Conservation (phyloP, 2,888 invertebrate species). For the Drosophila helvetica region DNA sequence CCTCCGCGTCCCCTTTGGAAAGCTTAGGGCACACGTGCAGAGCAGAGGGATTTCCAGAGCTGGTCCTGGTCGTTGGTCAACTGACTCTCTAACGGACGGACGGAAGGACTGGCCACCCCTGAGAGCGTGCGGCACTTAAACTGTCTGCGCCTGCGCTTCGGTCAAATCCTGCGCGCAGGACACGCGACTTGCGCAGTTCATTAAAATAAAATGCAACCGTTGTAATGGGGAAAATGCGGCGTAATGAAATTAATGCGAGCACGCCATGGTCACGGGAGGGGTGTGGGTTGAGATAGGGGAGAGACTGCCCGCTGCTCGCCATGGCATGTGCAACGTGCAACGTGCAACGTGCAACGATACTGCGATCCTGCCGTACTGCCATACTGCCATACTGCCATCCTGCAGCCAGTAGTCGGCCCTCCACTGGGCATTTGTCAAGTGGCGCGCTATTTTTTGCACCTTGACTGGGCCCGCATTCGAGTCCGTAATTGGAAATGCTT, state of each 20-base stretch:
- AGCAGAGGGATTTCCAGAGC: conserved; percentile 8
- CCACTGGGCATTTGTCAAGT: conserved; percentile 58
- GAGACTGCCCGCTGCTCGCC: conserved; percentile 66
- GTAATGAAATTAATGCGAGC: conserved; percentile 76
- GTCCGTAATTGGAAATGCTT: conserved; percentile 70
- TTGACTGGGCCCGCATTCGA: conserved; percentile 60
- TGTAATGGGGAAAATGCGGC: conserved; percentile 70
- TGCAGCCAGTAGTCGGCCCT: conserved; percentile 32
- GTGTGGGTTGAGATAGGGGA: conserved; percentile 32
- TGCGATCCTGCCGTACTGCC: not conserved
- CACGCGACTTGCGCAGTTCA: conserved; percentile 54
- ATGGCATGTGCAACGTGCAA: conserved; percentile 53
- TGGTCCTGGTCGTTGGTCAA: conserved; percentile 22
- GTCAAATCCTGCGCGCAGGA: conserved; percentile 56
- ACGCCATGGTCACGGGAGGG: conserved; percentile 45
- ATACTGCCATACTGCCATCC: not conserved
- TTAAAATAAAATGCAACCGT: conserved; percentile 65
- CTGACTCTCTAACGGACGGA: conserved; percentile 9
- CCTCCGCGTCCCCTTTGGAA: not conserved
- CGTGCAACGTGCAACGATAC: not conserved
- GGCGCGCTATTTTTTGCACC: conserved; percentile 74
- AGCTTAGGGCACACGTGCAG: not conserved
- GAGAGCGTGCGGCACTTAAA: conserved; percentile 61
- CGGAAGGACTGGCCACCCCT: conserved; percentile 48
- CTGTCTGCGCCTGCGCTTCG: conserved; percentile 75